Evolutionary conservation across 2,888 invertebrate species (phyloP).

Genomic region (Amiota communis): DNA sequence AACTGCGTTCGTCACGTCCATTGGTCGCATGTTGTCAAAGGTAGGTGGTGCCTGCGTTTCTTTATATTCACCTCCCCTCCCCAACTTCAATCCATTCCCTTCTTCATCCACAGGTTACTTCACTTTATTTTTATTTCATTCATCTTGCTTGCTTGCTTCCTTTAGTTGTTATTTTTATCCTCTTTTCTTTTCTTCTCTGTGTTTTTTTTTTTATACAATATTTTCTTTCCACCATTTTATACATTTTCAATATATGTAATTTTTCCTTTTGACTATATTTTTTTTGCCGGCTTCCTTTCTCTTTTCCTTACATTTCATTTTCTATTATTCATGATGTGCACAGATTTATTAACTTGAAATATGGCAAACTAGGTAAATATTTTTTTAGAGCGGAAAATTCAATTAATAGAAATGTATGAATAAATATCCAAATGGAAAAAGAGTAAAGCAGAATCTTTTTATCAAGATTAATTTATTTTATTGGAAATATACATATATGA

Average conservation of each 20-base stretch:
- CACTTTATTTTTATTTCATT: constrained; percentile 16
- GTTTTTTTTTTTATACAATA: background rate
- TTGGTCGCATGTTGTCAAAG: constrained; percentile 45
- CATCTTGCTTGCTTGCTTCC: background rate
- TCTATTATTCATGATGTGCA: constrained; percentile 22
- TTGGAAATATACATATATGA: too few relatives aligned
- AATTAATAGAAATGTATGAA: background rate
- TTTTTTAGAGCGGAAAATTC: constrained; percentile 11
- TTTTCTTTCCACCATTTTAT: constrained; percentile 8
- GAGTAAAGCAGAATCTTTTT: too few relatives aligned
- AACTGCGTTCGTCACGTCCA: constrained; percentile 60
- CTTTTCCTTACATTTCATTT: background rate
- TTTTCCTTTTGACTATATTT: background rate
- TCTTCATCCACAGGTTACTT: background rate
- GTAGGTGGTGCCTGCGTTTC: constrained; percentile 41
- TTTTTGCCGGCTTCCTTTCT: background rate
- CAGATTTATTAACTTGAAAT: constrained; percentile 26
- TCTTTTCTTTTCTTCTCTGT: constrained; percentile 14
- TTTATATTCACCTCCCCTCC: background rate
- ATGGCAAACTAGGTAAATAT: constrained; percentile 18
- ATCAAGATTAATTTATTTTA: too few relatives aligned
- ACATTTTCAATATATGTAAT: constrained; percentile 28
- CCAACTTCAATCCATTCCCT: background rate
- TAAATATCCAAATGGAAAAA: too few relatives aligned
- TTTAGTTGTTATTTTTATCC: constrained; percentile 22